Conservation (phyloP, 2,797 vertebrate genomes). For the Poecilia velifera region DNA sequence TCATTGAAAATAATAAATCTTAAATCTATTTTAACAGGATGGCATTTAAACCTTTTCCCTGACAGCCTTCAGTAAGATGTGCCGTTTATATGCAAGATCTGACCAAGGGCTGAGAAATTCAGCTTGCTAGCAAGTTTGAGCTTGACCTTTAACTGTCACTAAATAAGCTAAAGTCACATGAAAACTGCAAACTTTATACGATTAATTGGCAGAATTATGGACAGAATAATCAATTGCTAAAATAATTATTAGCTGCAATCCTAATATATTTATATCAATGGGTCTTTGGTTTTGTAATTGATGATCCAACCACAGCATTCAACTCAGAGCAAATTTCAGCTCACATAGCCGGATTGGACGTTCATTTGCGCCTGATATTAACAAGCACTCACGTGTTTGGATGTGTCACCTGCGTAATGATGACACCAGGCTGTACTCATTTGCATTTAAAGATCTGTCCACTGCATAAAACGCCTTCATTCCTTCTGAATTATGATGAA, state of each 20-base stretch:
- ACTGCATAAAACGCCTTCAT: neutral
- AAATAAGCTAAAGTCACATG: too few relatives aligned
- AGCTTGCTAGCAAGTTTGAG: too few relatives aligned
- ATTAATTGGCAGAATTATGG: too few relatives aligned
- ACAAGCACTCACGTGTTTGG: neutral
- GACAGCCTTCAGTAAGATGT: too few relatives aligned
- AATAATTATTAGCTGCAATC: too few relatives aligned
- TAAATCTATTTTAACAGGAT: neutral
- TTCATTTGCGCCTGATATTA: neutral
- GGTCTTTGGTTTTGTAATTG: neutral
- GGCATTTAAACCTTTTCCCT: neutral
- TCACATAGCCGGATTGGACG: neutral
- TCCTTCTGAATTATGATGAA: neutral
- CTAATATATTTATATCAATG: neutral
- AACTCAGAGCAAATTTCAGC: neutral
- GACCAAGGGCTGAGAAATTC: too few relatives aligned
- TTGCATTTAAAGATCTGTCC: neutral
- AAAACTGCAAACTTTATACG: too few relatives aligned
- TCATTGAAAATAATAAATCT: neutral
- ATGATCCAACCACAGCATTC: neutral
- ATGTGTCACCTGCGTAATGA: neutral
- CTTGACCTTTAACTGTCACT: too few relatives aligned
- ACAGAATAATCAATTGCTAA: too few relatives aligned
- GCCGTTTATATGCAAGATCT: too few relatives aligned
- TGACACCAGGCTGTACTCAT: neutral